Evolutionary conservation across 2,113 vertebrate genomes (phyloP).

Genomic region (Microcebus lehilahytsara): DNA sequence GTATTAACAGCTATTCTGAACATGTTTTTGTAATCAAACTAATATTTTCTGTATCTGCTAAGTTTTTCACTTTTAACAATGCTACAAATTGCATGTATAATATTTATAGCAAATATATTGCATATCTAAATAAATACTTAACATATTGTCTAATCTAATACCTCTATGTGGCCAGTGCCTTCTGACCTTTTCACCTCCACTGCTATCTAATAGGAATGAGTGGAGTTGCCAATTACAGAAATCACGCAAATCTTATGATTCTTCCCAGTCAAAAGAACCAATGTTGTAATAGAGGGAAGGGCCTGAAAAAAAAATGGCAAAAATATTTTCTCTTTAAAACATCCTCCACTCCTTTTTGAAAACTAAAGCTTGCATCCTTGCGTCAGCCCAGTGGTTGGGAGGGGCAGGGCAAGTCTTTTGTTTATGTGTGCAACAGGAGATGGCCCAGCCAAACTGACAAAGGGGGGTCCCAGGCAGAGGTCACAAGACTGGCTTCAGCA

Average conservation of each 20-base stretch:
- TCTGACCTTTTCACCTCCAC: fast-evolving
- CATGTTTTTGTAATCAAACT: not conserved
- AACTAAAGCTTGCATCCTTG: too few species aligned
- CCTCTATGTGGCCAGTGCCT: fast-evolving
- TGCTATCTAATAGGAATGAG: not conserved
- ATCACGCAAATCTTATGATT: not conserved
- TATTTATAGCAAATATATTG: not conserved
- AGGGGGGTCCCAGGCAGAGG: too few species aligned
- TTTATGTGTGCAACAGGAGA: too few species aligned
- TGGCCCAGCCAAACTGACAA: too few species aligned
- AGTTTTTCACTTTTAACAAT: not conserved
- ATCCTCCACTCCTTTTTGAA: too few species aligned
- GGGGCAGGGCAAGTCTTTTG: too few species aligned
- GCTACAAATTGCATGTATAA: not conserved
- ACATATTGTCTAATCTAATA: not conserved
- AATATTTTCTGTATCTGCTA: not conserved
- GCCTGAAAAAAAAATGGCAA: too few species aligned
- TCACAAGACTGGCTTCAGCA: too few species aligned
- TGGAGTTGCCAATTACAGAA: not conserved
- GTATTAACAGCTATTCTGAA: not conserved
- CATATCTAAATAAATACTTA: not conserved
- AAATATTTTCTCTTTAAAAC: too few species aligned
- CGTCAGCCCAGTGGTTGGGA: too few species aligned
- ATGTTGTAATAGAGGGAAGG: too few species aligned
- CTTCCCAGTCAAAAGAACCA: not conserved